Conservation (phyloP, 2,113 vertebrate species). For the Bungarus multicinctus region DNA sequence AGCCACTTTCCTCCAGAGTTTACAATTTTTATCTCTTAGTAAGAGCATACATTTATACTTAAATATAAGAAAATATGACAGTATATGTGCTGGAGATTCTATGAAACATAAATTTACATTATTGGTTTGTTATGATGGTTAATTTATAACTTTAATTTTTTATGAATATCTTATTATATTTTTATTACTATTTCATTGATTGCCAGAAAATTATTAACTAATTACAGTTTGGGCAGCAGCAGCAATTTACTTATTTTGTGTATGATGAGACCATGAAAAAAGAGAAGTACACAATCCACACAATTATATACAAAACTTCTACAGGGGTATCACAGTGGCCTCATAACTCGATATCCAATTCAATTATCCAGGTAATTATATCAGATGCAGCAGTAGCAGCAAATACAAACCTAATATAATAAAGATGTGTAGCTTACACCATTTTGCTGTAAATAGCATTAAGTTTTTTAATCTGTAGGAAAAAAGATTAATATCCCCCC, state of each 20-base stretch:
- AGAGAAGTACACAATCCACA: not conserved
- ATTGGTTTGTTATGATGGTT: not conserved
- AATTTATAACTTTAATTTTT: not conserved
- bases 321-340: no score
- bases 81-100: not conserved
- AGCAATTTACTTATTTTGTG: not conserved
- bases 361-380: not conserved
- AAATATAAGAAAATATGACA: not conserved
- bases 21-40: not conserved
- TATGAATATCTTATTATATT: not conserved
- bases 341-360: no score
- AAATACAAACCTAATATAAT: not conserved
- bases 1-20: not conserved
- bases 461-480: not conserved
- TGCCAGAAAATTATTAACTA: not conserved
- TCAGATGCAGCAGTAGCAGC: not conserved
- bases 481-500: not conserved
- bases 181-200: not conserved
- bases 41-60: not conserved
- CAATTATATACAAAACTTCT: not conserved
- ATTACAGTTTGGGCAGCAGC: not conserved
- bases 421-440: not conserved
- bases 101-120: not conserved
- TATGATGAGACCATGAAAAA: not conserved
- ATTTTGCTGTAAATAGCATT: not conserved